Conservation (phyloP, 2,797 vertebrate genomes). For the Cryptoprocta ferox region DNA sequence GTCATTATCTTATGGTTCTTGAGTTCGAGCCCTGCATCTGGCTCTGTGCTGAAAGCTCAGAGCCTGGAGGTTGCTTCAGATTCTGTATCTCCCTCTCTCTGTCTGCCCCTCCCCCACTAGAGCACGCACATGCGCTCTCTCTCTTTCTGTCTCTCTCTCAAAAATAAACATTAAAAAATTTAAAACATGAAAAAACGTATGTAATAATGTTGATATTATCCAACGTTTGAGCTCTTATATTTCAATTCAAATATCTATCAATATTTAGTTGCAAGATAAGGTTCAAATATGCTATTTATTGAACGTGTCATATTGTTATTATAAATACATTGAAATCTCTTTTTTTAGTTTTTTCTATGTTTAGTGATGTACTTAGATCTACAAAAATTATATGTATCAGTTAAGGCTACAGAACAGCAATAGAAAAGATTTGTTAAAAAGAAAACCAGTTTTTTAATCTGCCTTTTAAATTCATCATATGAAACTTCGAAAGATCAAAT, state of each 20-base stretch:
- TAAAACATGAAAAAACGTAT: neutral
- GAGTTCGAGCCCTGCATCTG: too few relatives aligned
- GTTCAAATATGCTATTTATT: neutral
- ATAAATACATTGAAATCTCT: neutral
- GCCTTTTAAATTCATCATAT: neutral
- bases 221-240: neutral
- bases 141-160: too few relatives aligned
- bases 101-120: too few relatives aligned
- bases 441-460: neutral
- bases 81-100: too few relatives aligned
- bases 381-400: neutral
- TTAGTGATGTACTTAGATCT: neutral
- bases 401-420: neutral
- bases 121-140: too few relatives aligned
- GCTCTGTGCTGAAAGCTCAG: too few relatives aligned
- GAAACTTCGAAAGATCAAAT: neutral
- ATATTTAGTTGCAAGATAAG: neutral
- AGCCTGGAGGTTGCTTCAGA: too few relatives aligned
- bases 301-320: neutral
- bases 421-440: neutral
- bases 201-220: neutral
- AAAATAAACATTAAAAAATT: too few relatives aligned
- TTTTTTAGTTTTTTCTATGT: neutral
- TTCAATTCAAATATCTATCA: neutral
- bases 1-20: too few relatives aligned